A percentile compares a stretch with the other conserved stretches of the same genome.
Evolutionary conservation across 1,140 invertebrate genomes (phyloP).

Genomic region (Pogonomyrmex barbatus): DNA sequence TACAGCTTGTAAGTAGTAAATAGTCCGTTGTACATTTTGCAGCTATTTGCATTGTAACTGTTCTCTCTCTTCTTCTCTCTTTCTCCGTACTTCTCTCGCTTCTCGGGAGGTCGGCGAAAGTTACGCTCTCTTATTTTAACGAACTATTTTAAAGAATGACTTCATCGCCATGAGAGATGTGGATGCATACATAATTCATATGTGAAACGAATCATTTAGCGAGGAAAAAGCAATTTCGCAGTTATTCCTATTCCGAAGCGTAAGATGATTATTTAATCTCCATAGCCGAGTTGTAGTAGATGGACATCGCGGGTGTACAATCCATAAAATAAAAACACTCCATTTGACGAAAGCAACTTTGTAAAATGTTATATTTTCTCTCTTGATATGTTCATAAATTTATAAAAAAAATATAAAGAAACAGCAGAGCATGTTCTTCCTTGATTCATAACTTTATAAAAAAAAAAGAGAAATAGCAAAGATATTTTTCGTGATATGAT

Average conservation of each 20-base stretch:
- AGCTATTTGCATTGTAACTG: background rate
- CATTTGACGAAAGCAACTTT: background rate
- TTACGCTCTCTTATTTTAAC: background rate
- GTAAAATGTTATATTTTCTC: background rate
- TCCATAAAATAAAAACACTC: slow-evolving; percentile 1
- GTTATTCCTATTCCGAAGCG: background rate
- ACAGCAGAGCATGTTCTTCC: background rate
- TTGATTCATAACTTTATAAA: background rate
- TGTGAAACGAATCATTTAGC: slow-evolving; percentile 14
- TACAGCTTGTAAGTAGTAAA: background rate
- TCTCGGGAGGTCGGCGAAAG: background rate
- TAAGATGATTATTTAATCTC: background rate
- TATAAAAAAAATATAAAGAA: background rate
- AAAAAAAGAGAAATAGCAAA: background rate
- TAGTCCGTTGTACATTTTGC: background rate
- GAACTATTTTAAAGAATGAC: background rate
- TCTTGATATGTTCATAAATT: background rate
- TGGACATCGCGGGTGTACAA: background rate
- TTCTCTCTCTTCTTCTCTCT: no score
- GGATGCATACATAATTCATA: slow-evolving; percentile 5
- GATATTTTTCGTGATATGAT: background rate
- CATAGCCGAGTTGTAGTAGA: background rate
- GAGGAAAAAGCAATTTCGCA: slow-evolving; percentile 1
- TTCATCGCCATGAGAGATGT: background rate
- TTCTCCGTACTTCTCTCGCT: background rate